These are phyloP conservation scores for Mantis religiosa DNA, from an alignment of 2,888 invertebrate species.

Conservation along the genomic window DNA sequence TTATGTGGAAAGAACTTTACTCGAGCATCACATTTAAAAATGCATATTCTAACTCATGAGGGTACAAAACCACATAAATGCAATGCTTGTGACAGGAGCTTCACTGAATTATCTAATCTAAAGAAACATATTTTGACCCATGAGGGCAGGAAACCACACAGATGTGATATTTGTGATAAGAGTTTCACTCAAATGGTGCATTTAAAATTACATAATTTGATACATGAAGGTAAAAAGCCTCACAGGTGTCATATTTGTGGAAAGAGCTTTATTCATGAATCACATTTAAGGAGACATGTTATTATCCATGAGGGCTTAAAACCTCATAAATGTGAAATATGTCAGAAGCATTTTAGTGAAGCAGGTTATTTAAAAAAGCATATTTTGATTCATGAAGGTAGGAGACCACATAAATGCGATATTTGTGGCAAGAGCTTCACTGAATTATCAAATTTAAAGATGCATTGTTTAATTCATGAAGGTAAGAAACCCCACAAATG, in stretches of 20 bases:
- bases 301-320: neutral
- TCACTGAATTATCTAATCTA: neutral
- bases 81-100: neutral
- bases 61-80: neutral
- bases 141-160: neutral
- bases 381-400: neutral
- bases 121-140: neutral
- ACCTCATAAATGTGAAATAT: too few species aligned
- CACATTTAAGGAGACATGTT: neutral
- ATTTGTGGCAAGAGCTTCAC: neutral
- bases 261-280: neutral
- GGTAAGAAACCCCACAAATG: neutral
- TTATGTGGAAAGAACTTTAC: neutral
- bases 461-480: neutral
- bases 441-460: neutral
- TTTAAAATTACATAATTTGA: neutral
- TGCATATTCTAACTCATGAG: neutral
- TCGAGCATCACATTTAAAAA: neutral
- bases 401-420: neutral
- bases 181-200: neutral
- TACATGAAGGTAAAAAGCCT: neutral
- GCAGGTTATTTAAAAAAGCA: neutral
- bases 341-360: neutral
- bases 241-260: neutral
- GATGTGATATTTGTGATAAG: neutral